Evolutionary conservation across 2,797 vertebrate species (phyloP), one percentile per base, ranked within the genome.

Genomic region (Zenarchopterus dispar): DNA sequence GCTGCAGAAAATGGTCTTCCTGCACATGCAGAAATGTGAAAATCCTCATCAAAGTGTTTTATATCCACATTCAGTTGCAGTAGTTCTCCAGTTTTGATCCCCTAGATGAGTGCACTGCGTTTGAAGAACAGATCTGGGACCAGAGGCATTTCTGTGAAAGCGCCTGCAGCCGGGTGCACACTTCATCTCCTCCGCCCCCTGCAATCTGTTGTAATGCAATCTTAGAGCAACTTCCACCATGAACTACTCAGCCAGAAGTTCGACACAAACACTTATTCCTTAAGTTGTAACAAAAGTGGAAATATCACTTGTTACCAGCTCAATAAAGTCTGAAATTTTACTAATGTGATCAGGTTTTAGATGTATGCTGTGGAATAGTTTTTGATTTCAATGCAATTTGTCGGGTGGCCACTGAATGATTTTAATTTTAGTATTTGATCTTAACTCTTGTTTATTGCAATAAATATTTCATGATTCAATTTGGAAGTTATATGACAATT

Each of bases 131-230:
- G 70, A 51, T 31, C 44, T 56, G 68, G 75, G 77, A 80, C 57
- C 39, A 67, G 65, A 78, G 66, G 67, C 66, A 70, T 73, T 44
- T 68, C 64, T 82, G 53, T 36, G 60, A 13, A 55, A 48, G 80
- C 22, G 69, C 62, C 73, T 71, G 59, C 49, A 72, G 56, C 24
- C 17, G 67, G 78, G 72, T 45, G 57, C 72, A 66, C 62, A 52
- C 69, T 54, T 42, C 18, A 50, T 47, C 74, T 82, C 75, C 75
- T 68, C 80, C 82, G 58, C 84, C 77, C 74, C 63, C 56, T 66
- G 60, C 44, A 79, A 67, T 77, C 73, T 69, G 68, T 71, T 67
- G 74, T 16, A 69, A 67, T 61, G 62, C 68, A 83, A 75, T 70
- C 68, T 56, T 2, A 17, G 46, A 77, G 55, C 59, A 70, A 62